Evolutionary conservation across 2,888 invertebrate species (phyloP), one percentile per base, ranked within the genome.

Genomic region (Empis stercorea): DNA sequence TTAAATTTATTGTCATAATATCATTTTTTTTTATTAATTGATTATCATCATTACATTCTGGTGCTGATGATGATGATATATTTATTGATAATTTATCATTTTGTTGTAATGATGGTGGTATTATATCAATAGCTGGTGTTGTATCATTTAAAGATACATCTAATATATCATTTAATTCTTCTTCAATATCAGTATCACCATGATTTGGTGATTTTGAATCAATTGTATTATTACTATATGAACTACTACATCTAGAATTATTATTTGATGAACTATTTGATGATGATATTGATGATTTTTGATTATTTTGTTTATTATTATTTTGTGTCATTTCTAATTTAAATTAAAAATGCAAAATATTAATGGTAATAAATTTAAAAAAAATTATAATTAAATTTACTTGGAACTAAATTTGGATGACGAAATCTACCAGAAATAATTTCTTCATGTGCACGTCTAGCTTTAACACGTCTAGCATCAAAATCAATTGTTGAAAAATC

Each of bases 401-500:
- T 62, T 43, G 66, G 62, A 30, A 62, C 62, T 54, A 69, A 61
- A 51, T 69, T 70, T 3, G 70, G 70, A 51, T 68, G 66, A 13
- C 71, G 62, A 54, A 62, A 70, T 11, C 67, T 59, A 38, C 70
- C 70, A 11, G 68, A 66, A 38, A 69, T 63, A 30, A 70, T 63
- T 56, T 70, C 70, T 53, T 70, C 70, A 44, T 70, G 69, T 0
- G 70, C 70, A 10, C 70, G 57, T 3, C 70, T 59, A 10, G 68
- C 70, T 52, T 70, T 70, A 0, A 68, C 63, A 10, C 67, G 60
- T 2, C 71, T 59, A 3, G 65, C 63, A 45, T 70, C 71, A 49
- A 66, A 70, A 51, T 70, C 70, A 45, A 70, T 66, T 53, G 67
- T 65, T 1, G 70, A 64, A 27, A 69, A 66, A 50, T 70, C 71